A percentile compares a stretch with the other conserved stretches of the same genome.
Evolutionary conservation across 2,797 vertebrate species (phyloP).

Genomic region (Alectoris magna): DNA sequence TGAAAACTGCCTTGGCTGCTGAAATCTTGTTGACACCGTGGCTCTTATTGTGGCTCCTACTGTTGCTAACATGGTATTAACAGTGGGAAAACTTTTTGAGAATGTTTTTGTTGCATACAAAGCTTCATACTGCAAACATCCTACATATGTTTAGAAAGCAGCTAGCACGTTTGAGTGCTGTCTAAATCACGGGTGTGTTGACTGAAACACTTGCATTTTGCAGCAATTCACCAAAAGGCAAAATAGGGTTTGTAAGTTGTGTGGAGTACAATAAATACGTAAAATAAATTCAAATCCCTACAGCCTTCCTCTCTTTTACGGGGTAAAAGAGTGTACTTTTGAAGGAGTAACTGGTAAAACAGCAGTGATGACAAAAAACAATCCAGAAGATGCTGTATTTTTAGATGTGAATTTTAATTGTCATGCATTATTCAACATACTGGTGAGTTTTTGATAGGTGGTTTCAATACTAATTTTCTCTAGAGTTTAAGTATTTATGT

Average conservation of each 20-base stretch:
- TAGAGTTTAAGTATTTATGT: not conserved
- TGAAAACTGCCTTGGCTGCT: constrained; percentile 71
- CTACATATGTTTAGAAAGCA: not conserved
- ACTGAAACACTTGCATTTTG: constrained; percentile 31
- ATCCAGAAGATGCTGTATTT: not conserved
- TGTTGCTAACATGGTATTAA: constrained; percentile 70
- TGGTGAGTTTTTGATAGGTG: not conserved
- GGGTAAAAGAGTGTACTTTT: not conserved
- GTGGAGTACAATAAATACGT: not conserved
- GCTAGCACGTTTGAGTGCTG: constrained; percentile 42
- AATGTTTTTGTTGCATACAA: constrained; percentile 52
- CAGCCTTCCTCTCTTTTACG: not conserved
- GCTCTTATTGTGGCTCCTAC: constrained; percentile 64
- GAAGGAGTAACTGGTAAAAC: not conserved
- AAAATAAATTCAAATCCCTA: not conserved
- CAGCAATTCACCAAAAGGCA: constrained; percentile 2
- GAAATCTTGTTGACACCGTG: constrained; percentile 39
- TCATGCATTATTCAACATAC: not conserved
- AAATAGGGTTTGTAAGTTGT: not conserved
- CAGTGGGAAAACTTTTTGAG: constrained; percentile 59
- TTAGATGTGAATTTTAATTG: constrained; percentile 4
- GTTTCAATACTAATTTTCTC: not conserved
- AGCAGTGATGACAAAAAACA: not conserved
- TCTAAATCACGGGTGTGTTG: constrained; percentile 22
- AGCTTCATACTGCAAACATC: constrained; percentile 48